phyloP scores from a whole-genome alignment of 2,888 invertebrate species.

The Vesta saturnalis region DNA sequence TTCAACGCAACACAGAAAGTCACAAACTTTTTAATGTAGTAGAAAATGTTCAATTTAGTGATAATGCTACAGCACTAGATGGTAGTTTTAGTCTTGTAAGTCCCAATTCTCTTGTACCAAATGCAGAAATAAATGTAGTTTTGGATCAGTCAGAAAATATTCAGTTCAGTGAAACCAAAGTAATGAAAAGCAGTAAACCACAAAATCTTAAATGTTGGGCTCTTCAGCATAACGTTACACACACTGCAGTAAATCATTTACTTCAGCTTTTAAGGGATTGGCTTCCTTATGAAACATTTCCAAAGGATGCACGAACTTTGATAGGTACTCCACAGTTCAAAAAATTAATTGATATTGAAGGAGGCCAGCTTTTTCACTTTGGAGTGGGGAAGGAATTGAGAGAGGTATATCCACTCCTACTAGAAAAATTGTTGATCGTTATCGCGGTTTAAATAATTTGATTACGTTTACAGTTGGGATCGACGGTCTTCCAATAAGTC shows the following conservation, averaged over 20 bases:
- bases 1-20: neutral
- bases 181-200: constrained; percentile 3
- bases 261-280: neutral
- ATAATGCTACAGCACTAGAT: neutral
- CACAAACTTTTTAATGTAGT: neutral
- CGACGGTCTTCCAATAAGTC: neutral
- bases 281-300: constrained; percentile 1
- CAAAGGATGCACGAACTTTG: neutral
- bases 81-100: constrained; percentile 5
- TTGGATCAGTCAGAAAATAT: neutral
- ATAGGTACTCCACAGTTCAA: neutral
- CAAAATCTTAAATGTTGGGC: neutral
- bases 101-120: constrained; percentile 3
- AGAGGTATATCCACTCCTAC: constrained; percentile 1
- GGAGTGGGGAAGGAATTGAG: neutral
- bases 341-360: constrained; percentile 1
- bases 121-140: neutral
- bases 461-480: constrained; percentile 5
- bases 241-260: neutral
- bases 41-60: neutral
- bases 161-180: neutral
- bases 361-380: neutral
- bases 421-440: constrained; percentile 3
- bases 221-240: neutral
- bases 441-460: constrained; percentile 3